Conservation (phyloP, 1,140 invertebrate genomes). For the Caenorhabditis inopinata region DNA sequence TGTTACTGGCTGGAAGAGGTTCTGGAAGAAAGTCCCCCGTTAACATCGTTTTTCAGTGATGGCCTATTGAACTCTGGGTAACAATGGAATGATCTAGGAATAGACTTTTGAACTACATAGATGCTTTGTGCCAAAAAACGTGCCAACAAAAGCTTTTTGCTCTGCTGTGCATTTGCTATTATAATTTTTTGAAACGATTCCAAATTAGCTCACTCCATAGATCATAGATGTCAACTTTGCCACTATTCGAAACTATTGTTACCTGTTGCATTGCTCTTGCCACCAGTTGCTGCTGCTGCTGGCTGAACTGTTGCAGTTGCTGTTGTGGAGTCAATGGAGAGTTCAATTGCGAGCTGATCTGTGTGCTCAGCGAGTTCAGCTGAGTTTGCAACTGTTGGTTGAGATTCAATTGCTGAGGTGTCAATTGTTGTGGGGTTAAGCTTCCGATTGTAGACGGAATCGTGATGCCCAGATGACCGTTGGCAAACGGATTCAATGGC, state of each 20-base stretch:
- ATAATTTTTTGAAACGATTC: too few relatives aligned
- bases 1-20: constrained; percentile 12
- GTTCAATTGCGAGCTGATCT: neutral
- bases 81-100: too few relatives aligned
- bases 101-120: too few relatives aligned
- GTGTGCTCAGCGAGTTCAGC: neutral
- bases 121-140: too few relatives aligned
- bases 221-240: too few relatives aligned
- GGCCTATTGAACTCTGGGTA: too few relatives aligned
- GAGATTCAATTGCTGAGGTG: neutral
- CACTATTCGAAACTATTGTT: neutral
- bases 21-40: too few relatives aligned
- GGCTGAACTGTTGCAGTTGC: constrained; percentile 7
- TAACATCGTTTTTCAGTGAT: too few relatives aligned
- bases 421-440: neutral
- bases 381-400: constrained; percentile 12
- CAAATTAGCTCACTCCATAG: too few relatives aligned
- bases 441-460: constrained; percentile 17
- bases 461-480: constrained; percentile 2
- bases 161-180: too few relatives aligned
- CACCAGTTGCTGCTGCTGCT: constrained; percentile 12
- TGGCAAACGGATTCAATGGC: constrained; percentile 3
- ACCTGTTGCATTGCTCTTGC: constrained; percentile 27
- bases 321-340: constrained; percentile 13
- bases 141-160: too few relatives aligned